Evolutionary conservation across 2,113 vertebrate genomes (phyloP).

Genomic region (Bubo scandiacus): DNA sequence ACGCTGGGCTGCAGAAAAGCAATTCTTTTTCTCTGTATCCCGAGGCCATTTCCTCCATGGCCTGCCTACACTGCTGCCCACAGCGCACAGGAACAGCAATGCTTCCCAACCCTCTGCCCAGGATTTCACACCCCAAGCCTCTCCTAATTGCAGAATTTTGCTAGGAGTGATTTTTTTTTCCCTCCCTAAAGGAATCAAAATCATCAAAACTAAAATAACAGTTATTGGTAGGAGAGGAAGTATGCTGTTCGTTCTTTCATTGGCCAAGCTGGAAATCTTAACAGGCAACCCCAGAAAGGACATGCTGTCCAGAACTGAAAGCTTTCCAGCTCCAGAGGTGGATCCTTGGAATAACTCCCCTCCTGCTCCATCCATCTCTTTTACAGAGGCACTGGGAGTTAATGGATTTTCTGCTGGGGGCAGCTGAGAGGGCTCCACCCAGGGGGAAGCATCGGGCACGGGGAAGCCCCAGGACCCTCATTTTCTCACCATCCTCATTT

Average conservation of each 20-base stretch:
- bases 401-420: background rate
- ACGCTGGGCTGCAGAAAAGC: background rate
- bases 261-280: background rate
- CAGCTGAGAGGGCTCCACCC: background rate
- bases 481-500: background rate
- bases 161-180: background rate
- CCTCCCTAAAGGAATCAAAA: background rate
- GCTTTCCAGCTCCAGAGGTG: background rate
- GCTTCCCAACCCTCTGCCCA: background rate
- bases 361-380: rapidly evolving
- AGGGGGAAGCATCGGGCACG: rapidly evolving
- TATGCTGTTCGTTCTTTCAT: background rate
- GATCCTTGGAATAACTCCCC: background rate
- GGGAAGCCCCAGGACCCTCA: rapidly evolving
- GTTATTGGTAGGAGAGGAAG: background rate
- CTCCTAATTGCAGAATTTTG: background rate
- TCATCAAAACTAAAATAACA: background rate
- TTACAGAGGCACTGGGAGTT: background rate
- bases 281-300: background rate
- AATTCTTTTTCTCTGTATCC: background rate
- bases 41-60: background rate
- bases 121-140: background rate
- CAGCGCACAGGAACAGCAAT: rapidly evolving
- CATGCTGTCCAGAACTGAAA: background rate
- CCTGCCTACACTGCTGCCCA: background rate